Evolutionary conservation across 1,140 invertebrate species (phyloP).

Genomic region (Atopsyche davidsoni): DNA sequence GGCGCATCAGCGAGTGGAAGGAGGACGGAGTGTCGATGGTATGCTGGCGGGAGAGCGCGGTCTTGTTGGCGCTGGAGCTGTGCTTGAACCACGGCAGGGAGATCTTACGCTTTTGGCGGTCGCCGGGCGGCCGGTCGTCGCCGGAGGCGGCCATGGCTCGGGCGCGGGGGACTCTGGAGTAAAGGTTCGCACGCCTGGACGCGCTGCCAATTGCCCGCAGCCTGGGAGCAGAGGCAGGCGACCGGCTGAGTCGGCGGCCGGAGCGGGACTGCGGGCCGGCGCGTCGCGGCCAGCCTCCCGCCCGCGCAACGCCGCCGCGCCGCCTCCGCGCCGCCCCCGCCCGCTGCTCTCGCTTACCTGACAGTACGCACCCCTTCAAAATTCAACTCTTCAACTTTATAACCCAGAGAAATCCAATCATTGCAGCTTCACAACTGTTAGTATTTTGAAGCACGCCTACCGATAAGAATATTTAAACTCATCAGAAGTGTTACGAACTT

Average conservation of each 20-base stretch:
- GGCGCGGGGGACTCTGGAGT: slow-evolving; percentile 29
- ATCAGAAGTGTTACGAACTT: too few relatives aligned
- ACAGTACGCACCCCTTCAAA: background rate
- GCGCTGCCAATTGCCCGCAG: slow-evolving; percentile 4
- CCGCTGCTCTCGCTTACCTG: slow-evolving; percentile 7
- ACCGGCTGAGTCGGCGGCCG: slow-evolving; percentile 9
- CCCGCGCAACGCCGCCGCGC: slow-evolving; percentile 37
- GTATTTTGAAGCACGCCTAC: too few relatives aligned
- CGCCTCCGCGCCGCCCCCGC: slow-evolving; percentile 22
- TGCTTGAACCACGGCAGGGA: slow-evolving; percentile 84
- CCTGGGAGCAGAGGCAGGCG: slow-evolving; percentile 1
- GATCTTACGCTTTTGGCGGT: slow-evolving; percentile 70
- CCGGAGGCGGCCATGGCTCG: slow-evolving; percentile 41
- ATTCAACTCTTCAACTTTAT: too few relatives aligned
- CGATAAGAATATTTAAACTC: too few relatives aligned
- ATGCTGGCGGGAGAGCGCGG: slow-evolving; percentile 70
- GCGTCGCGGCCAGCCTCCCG: slow-evolving; percentile 34
- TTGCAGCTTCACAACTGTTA: too few relatives aligned
- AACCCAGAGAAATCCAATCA: too few relatives aligned
- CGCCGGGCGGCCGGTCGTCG: slow-evolving; percentile 48
- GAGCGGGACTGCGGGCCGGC: slow-evolving; percentile 17
- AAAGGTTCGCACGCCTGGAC: slow-evolving; percentile 21
- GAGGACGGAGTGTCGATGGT: slow-evolving; percentile 84
- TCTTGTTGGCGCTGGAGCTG: slow-evolving; percentile 63
- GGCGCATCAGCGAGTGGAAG: slow-evolving; percentile 59